Conservation (phyloP, 1,140 invertebrate genomes). For the Nasonia vitripennis region DNA sequence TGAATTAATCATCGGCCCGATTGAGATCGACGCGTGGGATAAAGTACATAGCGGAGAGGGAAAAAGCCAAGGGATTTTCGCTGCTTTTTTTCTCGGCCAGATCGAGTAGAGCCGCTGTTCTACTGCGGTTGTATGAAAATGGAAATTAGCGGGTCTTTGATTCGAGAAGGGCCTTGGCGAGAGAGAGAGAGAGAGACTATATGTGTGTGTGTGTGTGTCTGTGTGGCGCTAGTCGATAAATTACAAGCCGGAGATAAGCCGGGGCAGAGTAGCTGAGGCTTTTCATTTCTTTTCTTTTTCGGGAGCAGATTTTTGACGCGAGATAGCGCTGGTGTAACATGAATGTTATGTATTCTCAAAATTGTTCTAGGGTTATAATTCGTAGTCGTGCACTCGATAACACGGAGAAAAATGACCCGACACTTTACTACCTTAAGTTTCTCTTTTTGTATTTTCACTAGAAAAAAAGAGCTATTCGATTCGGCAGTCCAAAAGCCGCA, state of each 20-base stretch:
- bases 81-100: neutral
- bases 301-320: neutral
- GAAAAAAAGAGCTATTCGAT: no score
- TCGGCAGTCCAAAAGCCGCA: no score
- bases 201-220: no score
- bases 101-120: neutral
- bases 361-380: no score
- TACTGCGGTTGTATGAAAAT: slow-evolving; percentile 2
- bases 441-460: no score
- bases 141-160: slow-evolving; percentile 21
- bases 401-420: no score
- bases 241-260: neutral
- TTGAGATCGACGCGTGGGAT: slow-evolving; percentile 19
- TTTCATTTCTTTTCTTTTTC: neutral
- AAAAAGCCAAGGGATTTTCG: neutral
- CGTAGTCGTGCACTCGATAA: no score
- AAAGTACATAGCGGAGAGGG: neutral
- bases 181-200: neutral
- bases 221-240: slow-evolving; percentile 5
- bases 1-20: slow-evolving; percentile 44
- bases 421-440: no score
- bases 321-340: no score
- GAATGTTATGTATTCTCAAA: no score
- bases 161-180: neutral
- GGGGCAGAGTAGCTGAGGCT: neutral